Percentiles rank a stretch among this genome's conserved stretches.
Evolutionary conservation across 2,113 vertebrate species (phyloP).

Genomic region (Thymallus thymallus): DNA sequence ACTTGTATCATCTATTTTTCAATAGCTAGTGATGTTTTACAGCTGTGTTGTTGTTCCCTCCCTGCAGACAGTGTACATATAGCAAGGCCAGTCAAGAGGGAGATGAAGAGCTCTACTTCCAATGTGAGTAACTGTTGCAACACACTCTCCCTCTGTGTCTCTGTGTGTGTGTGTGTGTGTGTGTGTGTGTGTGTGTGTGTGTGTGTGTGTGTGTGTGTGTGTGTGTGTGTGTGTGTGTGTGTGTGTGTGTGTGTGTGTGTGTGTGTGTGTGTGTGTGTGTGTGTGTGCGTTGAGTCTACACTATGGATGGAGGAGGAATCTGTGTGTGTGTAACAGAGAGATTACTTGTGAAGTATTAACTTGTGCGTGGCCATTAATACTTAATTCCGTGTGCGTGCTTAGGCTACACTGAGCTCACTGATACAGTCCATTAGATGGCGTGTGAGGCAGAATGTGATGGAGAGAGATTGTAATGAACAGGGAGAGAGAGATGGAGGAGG

Average conservation of each 20-base stretch:
- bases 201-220: constrained; percentile 24
- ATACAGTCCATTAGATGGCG: constrained; percentile 42
- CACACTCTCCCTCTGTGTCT: neutral
- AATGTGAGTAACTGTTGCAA: constrained; percentile 75
- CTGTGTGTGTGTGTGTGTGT: constrained; percentile 26
- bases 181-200: constrained; percentile 23
- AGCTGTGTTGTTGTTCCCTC: constrained; percentile 38
- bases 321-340: constrained; percentile 5
- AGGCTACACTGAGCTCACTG: constrained; percentile 32
- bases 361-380: constrained; percentile 45
- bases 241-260: constrained; percentile 13
- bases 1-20: too few species aligned
- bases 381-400: constrained; percentile 49
- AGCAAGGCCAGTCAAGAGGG: constrained; percentile 90
- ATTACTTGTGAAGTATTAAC: constrained; percentile 35
- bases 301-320: too few species aligned
- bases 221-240: constrained; percentile 25
- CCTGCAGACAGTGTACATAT: constrained; percentile 85
- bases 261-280: constrained; percentile 22
- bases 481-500: neutral
- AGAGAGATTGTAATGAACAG: constrained; percentile 44
- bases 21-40: too few species aligned
- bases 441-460: constrained; percentile 30
- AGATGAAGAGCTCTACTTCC: constrained; percentile 90
- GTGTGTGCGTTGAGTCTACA: constrained; percentile 35